Conservation (phyloP, 2,888 invertebrate species). For the Noctua janthe region DNA sequence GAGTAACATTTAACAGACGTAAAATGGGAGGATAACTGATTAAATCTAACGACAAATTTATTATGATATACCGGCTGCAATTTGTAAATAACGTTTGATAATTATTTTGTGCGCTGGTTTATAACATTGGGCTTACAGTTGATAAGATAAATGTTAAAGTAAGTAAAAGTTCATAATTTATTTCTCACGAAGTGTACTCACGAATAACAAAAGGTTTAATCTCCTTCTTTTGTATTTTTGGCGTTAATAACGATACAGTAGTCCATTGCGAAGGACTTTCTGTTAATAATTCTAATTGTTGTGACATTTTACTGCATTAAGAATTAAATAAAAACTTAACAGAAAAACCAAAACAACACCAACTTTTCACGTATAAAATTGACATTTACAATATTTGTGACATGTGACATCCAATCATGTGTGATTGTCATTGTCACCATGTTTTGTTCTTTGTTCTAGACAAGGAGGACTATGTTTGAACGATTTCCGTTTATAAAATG, state of each 20-base stretch:
- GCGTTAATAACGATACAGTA: constrained; percentile 78
- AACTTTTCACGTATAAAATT: constrained; percentile 25
- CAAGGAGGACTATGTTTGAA: not conserved
- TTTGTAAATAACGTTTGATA: no score
- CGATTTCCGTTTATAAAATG: constrained; percentile 1
- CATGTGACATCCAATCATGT: not conserved
- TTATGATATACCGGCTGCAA: not conserved
- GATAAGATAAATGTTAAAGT: not conserved
- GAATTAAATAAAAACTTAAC: constrained; percentile 43
- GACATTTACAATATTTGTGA: constrained; percentile 20
- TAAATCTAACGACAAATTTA: not conserved
- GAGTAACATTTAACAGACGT: not conserved
- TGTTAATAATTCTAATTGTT: constrained; percentile 84
- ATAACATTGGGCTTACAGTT: not conserved
- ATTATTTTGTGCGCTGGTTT: not conserved
- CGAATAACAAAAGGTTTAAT: constrained; percentile 86
- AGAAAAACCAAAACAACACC: constrained; percentile 59
- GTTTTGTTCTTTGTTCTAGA: no score
- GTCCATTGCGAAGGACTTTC: constrained; percentile 84
- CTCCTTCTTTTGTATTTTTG: constrained; percentile 86
- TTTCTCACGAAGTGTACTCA: constrained; percentile 70
- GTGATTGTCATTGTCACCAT: not conserved
- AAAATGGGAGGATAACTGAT: not conserved
- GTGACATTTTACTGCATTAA: constrained; percentile 76
- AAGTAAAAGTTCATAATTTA: not conserved